A percentile compares a stretch with the other conserved stretches of the same genome.
These are phyloP conservation scores for Lithophane ornitopus DNA, from an alignment of 2,888 invertebrate genomes.

Conservation along the genomic window DNA sequence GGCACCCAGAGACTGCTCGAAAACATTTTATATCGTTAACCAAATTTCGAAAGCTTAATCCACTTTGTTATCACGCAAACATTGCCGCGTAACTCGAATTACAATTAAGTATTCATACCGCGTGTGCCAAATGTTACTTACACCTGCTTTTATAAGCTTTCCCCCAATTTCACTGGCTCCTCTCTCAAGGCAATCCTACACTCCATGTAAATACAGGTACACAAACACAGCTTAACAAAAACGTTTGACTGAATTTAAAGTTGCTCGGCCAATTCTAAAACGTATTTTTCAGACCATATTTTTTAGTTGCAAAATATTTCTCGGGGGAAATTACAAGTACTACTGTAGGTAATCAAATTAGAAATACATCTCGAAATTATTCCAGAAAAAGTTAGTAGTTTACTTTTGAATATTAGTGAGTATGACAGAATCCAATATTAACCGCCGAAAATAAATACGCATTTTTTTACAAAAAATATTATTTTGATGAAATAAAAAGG, in stretches of 20 bases:
- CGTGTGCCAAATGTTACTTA: conserved; percentile 60
- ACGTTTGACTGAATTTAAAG: conserved; percentile 39
- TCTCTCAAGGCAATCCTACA: conserved; percentile 38
- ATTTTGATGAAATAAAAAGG: too few species aligned
- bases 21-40: conserved; percentile 54
- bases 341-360: conserved; percentile 41
- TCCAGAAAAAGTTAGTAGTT: conserved; percentile 18
- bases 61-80: conserved; percentile 56
- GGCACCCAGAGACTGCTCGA: conserved; percentile 19
- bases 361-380: conserved; percentile 54
- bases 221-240: conserved; percentile 34
- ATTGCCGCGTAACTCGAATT: conserved; percentile 57
- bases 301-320: conserved; percentile 41
- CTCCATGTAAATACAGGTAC: conserved; percentile 35
- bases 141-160: conserved; percentile 63
- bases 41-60: conserved; percentile 55
- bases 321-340: conserved; percentile 55
- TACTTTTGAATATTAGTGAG: conserved; percentile 23
- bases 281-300: conserved; percentile 33
- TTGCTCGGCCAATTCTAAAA: conserved; percentile 31
- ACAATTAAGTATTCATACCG: conserved; percentile 65
- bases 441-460: neutral
- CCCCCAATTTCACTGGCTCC: conserved; percentile 28
- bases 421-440: conserved; percentile 20
- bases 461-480: too few species aligned